Base-by-base conservation (phyloP, 2,888 invertebrate species). In the Limnephilus marmoratus region DNA sequence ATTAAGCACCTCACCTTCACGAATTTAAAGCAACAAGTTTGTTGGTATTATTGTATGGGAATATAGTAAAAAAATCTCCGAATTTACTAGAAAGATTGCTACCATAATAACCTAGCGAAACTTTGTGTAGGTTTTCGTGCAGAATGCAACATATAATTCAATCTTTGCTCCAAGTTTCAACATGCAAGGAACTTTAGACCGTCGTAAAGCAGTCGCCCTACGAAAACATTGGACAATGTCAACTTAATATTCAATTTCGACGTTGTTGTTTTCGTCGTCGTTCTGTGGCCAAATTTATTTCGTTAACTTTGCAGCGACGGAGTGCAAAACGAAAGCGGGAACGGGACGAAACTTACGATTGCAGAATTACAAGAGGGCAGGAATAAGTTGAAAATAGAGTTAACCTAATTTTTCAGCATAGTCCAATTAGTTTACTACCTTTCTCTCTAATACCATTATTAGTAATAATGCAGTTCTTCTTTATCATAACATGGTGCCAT, bases 211-310 rank as follows among this genome's bases (percentile, higher is more conserved):
- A 68, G 68, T 90, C 80, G 90, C 41, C 34, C 90, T 80, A 80
- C 41, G 41, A 41, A 81, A 81, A 90, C 90, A 90, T 80, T 90
- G 90, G 90, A 81, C 31, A 82, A 82, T 13, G 29, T 34, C 31
- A 34, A 34, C 53, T 81, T 49, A 82, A 90, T 90, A 90, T 90
- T 90, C 90, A 83, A 90, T 90, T 83, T 45, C 81, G 83, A 18
- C 24, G 68, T 24, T 68, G 68, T 90, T 90, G 90, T 90, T 90
- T 90, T 82, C 68, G 9, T 68, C 82, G 82, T 82, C 82, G 82
- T 31, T 82, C 82, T 45, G 82, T 82, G 49, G 90, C 45, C 45
- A 90, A 90, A 68, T 90, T 90, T 81, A 68, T 90, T 80, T 81
- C 81, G 81, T 41, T 80, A 90, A 90, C 80, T 90, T 90, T 90